Evolutionary conservation across 35 echinoderm and acorn worm species (phyloP).

Genomic region (Holothuria glaberrima): DNA sequence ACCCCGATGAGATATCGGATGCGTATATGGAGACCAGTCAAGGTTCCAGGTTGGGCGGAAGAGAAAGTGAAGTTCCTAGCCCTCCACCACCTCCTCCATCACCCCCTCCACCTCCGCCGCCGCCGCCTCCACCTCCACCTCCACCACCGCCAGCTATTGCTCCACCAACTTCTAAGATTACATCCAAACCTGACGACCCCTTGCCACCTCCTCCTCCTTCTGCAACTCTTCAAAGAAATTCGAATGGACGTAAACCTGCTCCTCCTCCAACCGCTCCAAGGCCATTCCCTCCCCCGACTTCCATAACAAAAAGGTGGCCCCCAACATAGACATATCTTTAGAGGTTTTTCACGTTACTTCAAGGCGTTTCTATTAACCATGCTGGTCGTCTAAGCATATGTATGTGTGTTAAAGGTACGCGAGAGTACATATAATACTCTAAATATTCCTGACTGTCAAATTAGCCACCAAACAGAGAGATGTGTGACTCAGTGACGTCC

Average conservation of each 20-base stretch:
- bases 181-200: not conserved
- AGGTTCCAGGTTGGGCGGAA: not conserved
- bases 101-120: conserved; percentile 16
- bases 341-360: no score
- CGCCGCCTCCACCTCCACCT: conserved; percentile 2
- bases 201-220: conserved; percentile 1
- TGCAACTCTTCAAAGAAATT: not conserved
- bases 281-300: conserved; percentile 10
- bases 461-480: no score
- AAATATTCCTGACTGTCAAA: no score
- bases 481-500: no score
- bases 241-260: not conserved
- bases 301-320: conserved; percentile 11
- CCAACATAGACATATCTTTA: not conserved
- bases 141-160: not conserved
- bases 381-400: no score
- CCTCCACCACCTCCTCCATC: conserved; percentile 24
- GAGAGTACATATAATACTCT: no score
- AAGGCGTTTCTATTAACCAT: no score
- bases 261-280: conserved; percentile 34
- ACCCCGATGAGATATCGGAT: conserved; percentile 16
- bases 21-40: conserved; percentile 33
- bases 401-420: no score
- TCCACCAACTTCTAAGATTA: not conserved
- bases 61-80: not conserved